Evolutionary conservation across 2,888 invertebrate genomes (phyloP).

Genomic region (Limnephilus rhombicus): DNA sequence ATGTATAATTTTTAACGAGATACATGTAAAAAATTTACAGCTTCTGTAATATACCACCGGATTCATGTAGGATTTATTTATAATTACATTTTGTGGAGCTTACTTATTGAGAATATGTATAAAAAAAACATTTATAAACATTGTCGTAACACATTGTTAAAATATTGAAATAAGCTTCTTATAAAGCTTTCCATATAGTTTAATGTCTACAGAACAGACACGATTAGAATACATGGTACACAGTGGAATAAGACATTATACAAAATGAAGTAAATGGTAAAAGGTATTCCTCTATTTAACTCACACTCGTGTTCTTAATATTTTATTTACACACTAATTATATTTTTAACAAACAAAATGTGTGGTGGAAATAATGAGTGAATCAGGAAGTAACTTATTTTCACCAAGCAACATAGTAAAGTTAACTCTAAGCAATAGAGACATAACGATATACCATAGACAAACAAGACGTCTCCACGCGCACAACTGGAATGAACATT

Average conservation of each 20-base stretch:
- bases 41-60: neutral
- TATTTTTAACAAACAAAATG: conserved; percentile 6
- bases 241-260: neutral
- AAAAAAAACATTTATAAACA: neutral
- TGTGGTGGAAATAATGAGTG: conserved; percentile 36
- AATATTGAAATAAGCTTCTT: neutral
- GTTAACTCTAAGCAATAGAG: conserved; percentile 29
- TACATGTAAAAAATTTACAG: neutral
- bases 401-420: conserved; percentile 19
- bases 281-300: conserved; percentile 13
- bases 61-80: neutral
- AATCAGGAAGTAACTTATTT: conserved; percentile 18
- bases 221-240: neutral
- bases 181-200: neutral
- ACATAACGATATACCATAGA: conserved; percentile 4
- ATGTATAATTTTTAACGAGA: neutral
- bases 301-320: conserved; percentile 4
- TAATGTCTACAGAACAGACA: neutral
- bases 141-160: neutral
- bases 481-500: conserved; percentile 5
- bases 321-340: conserved; percentile 32
- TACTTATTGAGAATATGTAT: neutral
- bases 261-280: neutral
- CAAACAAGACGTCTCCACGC: neutral
- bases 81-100: neutral